Evolutionary conservation across 2,888 invertebrate genomes (phyloP), one percentile per base, ranked within the genome.

Genomic region (Nephrotoma guestfalica): DNA sequence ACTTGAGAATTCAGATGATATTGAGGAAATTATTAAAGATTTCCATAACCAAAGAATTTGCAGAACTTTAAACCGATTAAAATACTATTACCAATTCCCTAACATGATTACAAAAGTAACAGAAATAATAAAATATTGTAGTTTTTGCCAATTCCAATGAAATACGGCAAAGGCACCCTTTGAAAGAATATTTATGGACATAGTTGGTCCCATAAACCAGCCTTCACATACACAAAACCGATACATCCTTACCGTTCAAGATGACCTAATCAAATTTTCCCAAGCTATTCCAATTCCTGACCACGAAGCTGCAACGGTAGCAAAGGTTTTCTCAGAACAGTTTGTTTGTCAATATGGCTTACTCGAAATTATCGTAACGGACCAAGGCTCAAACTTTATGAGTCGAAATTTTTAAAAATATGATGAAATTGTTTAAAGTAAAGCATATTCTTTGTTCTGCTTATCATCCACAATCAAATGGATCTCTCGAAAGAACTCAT

Each of bases 161-260:
- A 89, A 88, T 0, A 89, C 90, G 9, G 87, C 88, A 1, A 86
- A 87, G n/a, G 87, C 87, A 41, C 88, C 89, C 4, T 89, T 90
- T 41, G 89, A 90, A 87, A 87, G 88, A 88, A 87, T 89, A 18
- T 88, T 88, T 18, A 15, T 89, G 11, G 90, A 90, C 85, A 89
- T 90, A 3, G 90, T 90, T 43, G 90, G 89, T 11, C 90, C 90
- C 2, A 86, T 90, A 86, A 88, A 89, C 2, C 47, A 88, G 85
- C 89, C 90, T 0, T 88, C 89, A 87, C 84, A 87, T 7, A 89
- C 9, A 45, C n/a, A 89, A 15, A 90, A 90, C 87, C 88, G 88
- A 88, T 90, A 88, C 86, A 89, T 90, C n/a, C 86, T 91, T n/a
- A 90, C 90, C 0, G n/a, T 90, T 3, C 89, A 90, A 88, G 89